These are phyloP conservation scores for Nansenia antarctica DNA, from an alignment of 2,113 vertebrate genomes.

Conservation along the genomic window DNA sequence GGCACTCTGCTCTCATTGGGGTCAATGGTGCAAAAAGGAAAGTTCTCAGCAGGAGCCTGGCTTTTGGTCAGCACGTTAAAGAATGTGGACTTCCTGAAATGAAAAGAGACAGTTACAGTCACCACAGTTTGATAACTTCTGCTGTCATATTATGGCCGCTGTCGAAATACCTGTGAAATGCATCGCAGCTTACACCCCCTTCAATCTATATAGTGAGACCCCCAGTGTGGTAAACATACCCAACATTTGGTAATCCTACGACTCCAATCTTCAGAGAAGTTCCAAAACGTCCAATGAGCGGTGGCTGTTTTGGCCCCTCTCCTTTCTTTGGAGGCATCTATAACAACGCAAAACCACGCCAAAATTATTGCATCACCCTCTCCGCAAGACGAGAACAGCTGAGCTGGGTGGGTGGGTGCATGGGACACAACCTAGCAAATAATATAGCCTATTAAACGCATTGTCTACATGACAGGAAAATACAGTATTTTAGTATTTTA, in stretches of 20 bases:
- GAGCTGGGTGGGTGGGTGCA: too few relatives aligned
- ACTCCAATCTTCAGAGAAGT: slow-evolving; percentile 98
- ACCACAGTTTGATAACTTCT: too few relatives aligned
- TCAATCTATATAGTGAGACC: background rate
- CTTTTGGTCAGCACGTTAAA: slow-evolving; percentile 98
- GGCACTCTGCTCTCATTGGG: slow-evolving; percentile 97
- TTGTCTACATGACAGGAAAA: background rate
- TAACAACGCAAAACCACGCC: slow-evolving; percentile 28
- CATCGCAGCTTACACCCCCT: too few relatives aligned
- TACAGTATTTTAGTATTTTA: too few relatives aligned
- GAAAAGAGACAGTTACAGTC: background rate
- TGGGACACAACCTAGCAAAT: too few relatives aligned
- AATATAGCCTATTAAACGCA: background rate
- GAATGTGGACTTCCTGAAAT: slow-evolving; percentile 93
- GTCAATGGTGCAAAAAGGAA: slow-evolving; percentile 98
- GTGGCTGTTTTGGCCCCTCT: slow-evolving; percentile 86
- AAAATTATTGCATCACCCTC: too few relatives aligned
- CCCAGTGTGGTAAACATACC: slow-evolving; percentile 76
- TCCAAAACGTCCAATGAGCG: slow-evolving; percentile 95
- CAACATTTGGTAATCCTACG: slow-evolving; percentile 97
- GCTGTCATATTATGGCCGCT: too few relatives aligned
- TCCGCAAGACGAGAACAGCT: too few relatives aligned
- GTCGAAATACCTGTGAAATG: too few relatives aligned
- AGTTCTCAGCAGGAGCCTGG: slow-evolving; percentile 94
- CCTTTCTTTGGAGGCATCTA: slow-evolving; percentile 98